A percentile compares a stretch with the other conserved stretches of the same genome.
These are phyloP conservation scores for Dryadula phaetusa DNA, from an alignment of 2,888 invertebrate genomes.

Conservation along the genomic window DNA sequence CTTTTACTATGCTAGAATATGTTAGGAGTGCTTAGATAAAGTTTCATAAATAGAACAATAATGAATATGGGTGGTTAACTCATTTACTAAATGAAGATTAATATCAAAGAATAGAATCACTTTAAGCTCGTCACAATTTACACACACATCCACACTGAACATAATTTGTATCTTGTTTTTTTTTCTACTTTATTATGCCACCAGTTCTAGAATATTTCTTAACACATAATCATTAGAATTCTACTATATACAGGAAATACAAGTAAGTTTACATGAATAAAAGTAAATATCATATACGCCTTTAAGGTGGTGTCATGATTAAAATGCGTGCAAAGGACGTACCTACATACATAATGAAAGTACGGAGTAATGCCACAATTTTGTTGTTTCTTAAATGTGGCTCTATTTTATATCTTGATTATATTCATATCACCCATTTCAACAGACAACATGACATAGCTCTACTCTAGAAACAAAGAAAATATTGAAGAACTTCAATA, in stretches of 20 bases:
- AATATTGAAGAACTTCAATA: constrained; percentile 77
- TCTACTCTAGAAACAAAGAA: constrained; percentile 52
- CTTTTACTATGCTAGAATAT: background rate
- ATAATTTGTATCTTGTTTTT: constrained; percentile 1
- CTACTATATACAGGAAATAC: background rate
- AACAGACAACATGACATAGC: constrained; percentile 18
- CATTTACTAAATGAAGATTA: constrained; percentile 24
- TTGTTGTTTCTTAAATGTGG: constrained; percentile 3
- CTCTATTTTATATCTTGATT: constrained; percentile 13
- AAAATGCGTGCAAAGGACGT: constrained; percentile 66
- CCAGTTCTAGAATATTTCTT: background rate
- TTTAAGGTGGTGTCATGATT: constrained; percentile 73
- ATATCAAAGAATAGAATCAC: constrained; percentile 17
- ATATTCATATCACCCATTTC: constrained; percentile 8
- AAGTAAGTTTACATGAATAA: constrained; percentile 40
- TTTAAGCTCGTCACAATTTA: constrained; percentile 14
- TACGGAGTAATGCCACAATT: constrained; percentile 23
- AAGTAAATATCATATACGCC: constrained; percentile 59
- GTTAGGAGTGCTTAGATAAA: constrained; percentile 7
- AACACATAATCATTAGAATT: background rate
- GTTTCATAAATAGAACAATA: constrained; percentile 20
- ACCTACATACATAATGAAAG: constrained; percentile 47
- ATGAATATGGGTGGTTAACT: constrained; percentile 15
- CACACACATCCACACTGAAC: constrained; percentile 3
- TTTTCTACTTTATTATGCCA: background rate